Evolutionary conservation across 2,888 invertebrate species (phyloP).

Genomic region (Folsomia manolachei): DNA sequence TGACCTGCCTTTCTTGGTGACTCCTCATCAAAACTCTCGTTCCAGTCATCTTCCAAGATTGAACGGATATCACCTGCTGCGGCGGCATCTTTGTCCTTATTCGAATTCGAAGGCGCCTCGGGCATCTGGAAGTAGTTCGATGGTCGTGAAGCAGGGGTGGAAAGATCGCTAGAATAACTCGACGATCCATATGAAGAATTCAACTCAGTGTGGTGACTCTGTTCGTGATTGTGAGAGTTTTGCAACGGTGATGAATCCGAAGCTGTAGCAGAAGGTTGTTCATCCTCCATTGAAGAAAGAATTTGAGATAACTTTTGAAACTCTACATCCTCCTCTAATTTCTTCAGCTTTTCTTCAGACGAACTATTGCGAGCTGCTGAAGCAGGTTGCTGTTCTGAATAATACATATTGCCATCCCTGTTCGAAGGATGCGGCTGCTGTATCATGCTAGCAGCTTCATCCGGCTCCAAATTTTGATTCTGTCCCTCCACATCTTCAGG

Average conservation of each 20-base stretch:
- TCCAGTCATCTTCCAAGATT: constrained; percentile 50
- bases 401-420: neutral
- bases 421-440: too few species aligned
- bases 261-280: constrained; percentile 1
- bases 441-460: neutral
- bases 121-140: neutral
- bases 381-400: neutral
- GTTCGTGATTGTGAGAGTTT: neutral
- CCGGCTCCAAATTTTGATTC: neutral
- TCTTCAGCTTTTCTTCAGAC: constrained; percentile 33
- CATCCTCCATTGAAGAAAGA: constrained; percentile 49
- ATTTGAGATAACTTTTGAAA: constrained; percentile 49
- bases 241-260: too few species aligned
- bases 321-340: constrained; percentile 48
- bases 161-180: too few species aligned
- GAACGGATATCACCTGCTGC: constrained; percentile 49
- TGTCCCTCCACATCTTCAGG: constrained; percentile 16
- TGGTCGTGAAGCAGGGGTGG: neutral
- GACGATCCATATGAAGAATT: neutral
- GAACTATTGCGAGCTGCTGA: neutral
- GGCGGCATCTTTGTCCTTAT: constrained; percentile 20
- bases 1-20: constrained; percentile 28
- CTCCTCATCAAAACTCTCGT: constrained; percentile 46
- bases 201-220: neutral
- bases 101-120: neutral